Percentiles rank a stretch among this genome's conserved stretches.
Evolutionary conservation across 1,140 invertebrate species (phyloP).

Genomic region (Bombus picipes): DNA sequence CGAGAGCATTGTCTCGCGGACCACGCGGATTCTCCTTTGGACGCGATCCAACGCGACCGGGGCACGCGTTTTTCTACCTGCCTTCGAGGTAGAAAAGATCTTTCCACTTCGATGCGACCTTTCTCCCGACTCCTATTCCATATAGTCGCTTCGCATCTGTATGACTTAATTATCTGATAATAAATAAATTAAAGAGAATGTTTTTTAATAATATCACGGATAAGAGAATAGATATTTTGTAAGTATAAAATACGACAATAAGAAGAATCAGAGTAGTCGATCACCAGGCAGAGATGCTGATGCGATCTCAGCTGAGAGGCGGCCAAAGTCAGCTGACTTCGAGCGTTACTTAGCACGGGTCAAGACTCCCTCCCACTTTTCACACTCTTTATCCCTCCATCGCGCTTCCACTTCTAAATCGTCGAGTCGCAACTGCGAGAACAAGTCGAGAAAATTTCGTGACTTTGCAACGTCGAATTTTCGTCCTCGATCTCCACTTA

Average conservation of each 20-base stretch:
- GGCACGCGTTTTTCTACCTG: not conserved
- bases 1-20: constrained; percentile 38
- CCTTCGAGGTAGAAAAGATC: not conserved
- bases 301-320: constrained; percentile 70
- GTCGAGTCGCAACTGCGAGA: constrained; percentile 1
- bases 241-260: not conserved
- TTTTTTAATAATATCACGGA: too few species aligned
- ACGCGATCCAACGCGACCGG: not conserved
- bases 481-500: not conserved
- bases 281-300: not conserved
- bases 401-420: constrained; percentile 43
- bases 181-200: too few species aligned
- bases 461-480: not conserved
- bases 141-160: too few species aligned
- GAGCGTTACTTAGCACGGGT: constrained; percentile 66
- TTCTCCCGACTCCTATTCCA: not conserved
- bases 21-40: not conserved
- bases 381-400: constrained; percentile 5
- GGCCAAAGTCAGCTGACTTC: constrained; percentile 75
- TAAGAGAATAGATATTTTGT: too few species aligned
- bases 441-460: constrained; percentile 44
- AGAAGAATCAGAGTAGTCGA: constrained; percentile 3
- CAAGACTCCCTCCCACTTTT: constrained; percentile 50
- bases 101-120: not conserved
- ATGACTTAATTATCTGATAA: too few species aligned